These are phyloP conservation scores for Ricordea florida DNA, from an alignment of 92 coral and sea anemone genomes.

Conservation along the genomic window DNA sequence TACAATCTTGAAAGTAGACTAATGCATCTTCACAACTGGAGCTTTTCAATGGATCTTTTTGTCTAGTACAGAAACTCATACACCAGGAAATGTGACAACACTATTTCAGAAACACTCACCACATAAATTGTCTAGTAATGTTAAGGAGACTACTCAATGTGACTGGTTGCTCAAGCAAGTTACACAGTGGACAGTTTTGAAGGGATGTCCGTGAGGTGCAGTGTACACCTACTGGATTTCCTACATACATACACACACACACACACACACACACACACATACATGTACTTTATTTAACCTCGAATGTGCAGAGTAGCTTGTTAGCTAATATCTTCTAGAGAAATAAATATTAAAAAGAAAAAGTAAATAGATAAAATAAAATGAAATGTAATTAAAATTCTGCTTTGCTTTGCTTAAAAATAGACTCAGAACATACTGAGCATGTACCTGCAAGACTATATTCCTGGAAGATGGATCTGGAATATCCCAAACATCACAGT, in stretches of 20 bases:
- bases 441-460: slow-evolving; percentile 30
- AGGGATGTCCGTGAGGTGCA: not conserved
- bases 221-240: not conserved
- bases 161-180: not conserved
- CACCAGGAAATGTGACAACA: not conserved
- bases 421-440: not conserved
- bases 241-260: too few species aligned
- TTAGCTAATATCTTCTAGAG: too few species aligned
- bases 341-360: too few species aligned
- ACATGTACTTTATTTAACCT: too few species aligned
- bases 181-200: not conserved
- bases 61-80: not conserved
- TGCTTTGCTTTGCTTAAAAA: too few species aligned
- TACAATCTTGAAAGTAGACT: not conserved
- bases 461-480: slow-evolving; percentile 56
- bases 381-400: too few species aligned
- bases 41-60: too few species aligned
- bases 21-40: not conserved
- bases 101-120: not conserved
- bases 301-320: too few species aligned
- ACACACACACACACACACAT: too few species aligned
- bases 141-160: not conserved
- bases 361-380: too few species aligned
- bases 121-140: not conserved
- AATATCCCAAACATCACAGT: slow-evolving; percentile 58